A percentile compares a stretch with the other conserved stretches of the same genome.
Conservation (phyloP, 2,797 vertebrate species). For the Carduelis carduelis region DNA sequence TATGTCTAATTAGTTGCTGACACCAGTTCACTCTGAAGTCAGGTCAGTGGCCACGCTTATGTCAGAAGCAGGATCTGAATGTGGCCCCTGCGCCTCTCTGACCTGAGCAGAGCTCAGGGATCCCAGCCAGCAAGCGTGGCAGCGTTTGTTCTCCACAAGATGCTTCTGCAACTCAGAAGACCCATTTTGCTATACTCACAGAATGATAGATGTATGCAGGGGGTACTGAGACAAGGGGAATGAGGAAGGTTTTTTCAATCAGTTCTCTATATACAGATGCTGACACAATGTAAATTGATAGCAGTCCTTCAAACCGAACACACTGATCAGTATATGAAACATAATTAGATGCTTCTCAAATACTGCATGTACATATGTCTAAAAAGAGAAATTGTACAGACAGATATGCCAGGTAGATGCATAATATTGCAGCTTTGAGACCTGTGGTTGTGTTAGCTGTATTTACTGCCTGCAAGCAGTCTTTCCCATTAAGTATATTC, state of each 20-base stretch:
- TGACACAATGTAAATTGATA: not conserved
- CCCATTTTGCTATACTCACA: not conserved
- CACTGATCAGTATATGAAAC: not conserved
- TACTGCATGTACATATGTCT: not conserved
- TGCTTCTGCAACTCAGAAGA: not conserved
- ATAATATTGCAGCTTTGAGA: not conserved
- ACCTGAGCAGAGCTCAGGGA: rapidly evolving
- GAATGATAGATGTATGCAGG: not conserved
- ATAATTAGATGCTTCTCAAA: not conserved
- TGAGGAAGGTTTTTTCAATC: not conserved
- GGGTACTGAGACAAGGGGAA: not conserved
- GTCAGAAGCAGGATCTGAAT: not conserved
- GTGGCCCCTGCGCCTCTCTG: not conserved
- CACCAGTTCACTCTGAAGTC: not conserved
- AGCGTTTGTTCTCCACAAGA: not conserved
- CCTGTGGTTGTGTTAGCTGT: not conserved
- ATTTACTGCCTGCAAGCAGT: not conserved
- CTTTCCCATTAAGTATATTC: not conserved
- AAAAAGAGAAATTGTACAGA: not conserved
- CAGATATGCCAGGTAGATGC: not conserved
- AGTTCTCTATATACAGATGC: rapidly evolving
- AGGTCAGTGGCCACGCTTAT: not conserved
- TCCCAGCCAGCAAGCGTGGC: not conserved
- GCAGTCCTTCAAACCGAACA: not conserved
- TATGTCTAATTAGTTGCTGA: not conserved